phyloP scores from a whole-genome alignment of 37 sponge, comb jelly and placozoan genomes.

The Crambe crambe region DNA sequence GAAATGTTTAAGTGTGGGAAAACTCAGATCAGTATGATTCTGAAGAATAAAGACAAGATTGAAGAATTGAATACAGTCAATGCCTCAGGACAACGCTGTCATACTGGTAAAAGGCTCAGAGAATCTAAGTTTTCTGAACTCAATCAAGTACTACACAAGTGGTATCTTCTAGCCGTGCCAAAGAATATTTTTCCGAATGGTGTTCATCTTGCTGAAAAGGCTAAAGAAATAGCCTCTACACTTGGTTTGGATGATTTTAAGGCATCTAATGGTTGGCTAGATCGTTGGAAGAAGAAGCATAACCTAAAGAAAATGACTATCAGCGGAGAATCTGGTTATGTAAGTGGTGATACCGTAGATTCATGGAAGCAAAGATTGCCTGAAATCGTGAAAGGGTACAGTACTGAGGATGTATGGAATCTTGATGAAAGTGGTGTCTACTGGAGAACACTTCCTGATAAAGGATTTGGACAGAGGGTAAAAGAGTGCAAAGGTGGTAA shows the following conservation, averaged over 20 bases:
- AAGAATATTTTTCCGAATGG: constrained; percentile 54
- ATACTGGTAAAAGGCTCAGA: constrained; percentile 16
- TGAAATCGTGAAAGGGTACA: constrained; percentile 37
- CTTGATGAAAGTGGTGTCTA: constrained; percentile 39
- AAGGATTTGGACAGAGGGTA: constrained; percentile 43
- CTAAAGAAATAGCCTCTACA: constrained; percentile 47
- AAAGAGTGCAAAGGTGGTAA: constrained; percentile 68
- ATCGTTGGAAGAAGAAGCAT: constrained; percentile 47
- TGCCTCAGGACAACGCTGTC: constrained; percentile 11
- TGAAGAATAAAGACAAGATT: constrained; percentile 42
- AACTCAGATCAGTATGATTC: constrained; percentile 43
- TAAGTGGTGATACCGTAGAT: constrained; percentile 41
- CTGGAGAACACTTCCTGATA: constrained; percentile 71
- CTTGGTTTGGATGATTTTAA: constrained; percentile 56
- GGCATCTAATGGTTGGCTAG: constrained; percentile 75
- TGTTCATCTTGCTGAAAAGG: constrained; percentile 60
- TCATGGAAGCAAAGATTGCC: constrained; percentile 55
- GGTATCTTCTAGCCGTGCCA: constrained; percentile 48
- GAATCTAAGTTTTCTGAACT: constrained; percentile 30
- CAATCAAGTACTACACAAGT: constrained; percentile 46
- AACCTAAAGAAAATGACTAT: constrained; percentile 32
- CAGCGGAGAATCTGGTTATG: constrained; percentile 58
- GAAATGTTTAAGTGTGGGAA: constrained; percentile 53
- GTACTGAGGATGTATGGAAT: constrained; percentile 13
- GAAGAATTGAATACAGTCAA: constrained; percentile 21